phyloP scores from a whole-genome alignment of 2,113 vertebrate species.

The Elgaria multicarinata region DNA sequence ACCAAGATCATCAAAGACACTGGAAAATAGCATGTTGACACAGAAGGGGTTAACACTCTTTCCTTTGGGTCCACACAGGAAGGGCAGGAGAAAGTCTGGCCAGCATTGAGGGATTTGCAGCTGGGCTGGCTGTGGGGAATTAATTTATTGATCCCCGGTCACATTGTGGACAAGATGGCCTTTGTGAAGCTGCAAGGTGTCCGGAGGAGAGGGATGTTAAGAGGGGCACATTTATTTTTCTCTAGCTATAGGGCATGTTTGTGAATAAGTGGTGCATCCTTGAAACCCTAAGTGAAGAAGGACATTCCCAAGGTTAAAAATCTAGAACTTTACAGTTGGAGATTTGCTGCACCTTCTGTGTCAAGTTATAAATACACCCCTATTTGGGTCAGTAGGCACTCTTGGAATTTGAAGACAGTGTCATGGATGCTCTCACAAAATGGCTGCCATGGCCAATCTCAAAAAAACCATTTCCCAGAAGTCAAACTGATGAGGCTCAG shows the following conservation, averaged over 20 bases:
- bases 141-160: background rate
- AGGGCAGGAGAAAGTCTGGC: background rate
- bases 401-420: too few species aligned
- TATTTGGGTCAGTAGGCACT: too few species aligned
- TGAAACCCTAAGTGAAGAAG: background rate
- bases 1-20: background rate
- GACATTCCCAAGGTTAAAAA: background rate
- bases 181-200: background rate
- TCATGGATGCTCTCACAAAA: too few species aligned
- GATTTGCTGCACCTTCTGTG: too few species aligned
- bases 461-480: too few species aligned
- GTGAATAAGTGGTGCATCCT: background rate
- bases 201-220: too few species aligned
- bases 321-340: background rate
- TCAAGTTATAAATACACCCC: too few species aligned
- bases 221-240: too few species aligned
- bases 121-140: background rate
- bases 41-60: background rate
- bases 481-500: too few species aligned
- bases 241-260: background rate
- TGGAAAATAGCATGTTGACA: background rate
- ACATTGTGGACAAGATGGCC: background rate
- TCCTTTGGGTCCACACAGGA: background rate
- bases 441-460: too few species aligned
- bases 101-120: constrained; percentile 10